Base-by-base conservation (phyloP, 2,797 vertebrate genomes). In the Dendrocincla fuliginosa region DNA sequence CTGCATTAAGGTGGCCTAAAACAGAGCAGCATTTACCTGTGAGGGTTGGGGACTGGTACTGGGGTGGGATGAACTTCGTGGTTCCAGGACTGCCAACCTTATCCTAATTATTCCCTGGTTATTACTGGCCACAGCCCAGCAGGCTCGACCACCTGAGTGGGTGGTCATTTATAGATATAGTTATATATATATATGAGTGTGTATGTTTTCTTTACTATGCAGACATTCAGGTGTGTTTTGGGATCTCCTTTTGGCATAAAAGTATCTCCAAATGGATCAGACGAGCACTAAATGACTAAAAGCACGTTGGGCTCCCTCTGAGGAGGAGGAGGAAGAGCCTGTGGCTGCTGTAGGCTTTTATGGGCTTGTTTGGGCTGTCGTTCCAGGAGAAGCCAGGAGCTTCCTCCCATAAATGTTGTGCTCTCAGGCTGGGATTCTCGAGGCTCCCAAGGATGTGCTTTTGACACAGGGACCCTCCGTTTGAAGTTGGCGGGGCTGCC, bases 101-200 rank as follows among this genome's bases (percentile, higher is more conserved):
- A 9, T 2, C 55, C n/a, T 3, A 3, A 15, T 33, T 3, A 17
- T 76, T 42, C 63, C 73, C 22, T 17, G 20, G 11, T 16, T 53
- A 7, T 18, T 20, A 0, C 28, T 10, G 33, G 10, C 37, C 49
- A 2, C 1, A 1, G 18, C 64, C 69, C 12, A 60, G 63, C 46
- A 28, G 78, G 16, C 10, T 30, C 2, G 9, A 5, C 63, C 59
- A 16, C n/a, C 13, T 2, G 13, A 3, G 32, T 1, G 44, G 30
- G n/a, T n/a, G 65, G 11, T 6, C 1, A 1, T 28, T 8, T 56
- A 0, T 19, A 0, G 8, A 1, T 1, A 2, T 2, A 24, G 4
- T 3, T 2, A 3, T 1, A 2, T 3, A 23, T 1, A 1, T 4
- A 3, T 0, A 0, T 15, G 18, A 9, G 7, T 6, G 7, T 18